These are phyloP conservation scores for Colossoma macropomum DNA, from an alignment of 2,113 vertebrate species.

Conservation along the genomic window DNA sequence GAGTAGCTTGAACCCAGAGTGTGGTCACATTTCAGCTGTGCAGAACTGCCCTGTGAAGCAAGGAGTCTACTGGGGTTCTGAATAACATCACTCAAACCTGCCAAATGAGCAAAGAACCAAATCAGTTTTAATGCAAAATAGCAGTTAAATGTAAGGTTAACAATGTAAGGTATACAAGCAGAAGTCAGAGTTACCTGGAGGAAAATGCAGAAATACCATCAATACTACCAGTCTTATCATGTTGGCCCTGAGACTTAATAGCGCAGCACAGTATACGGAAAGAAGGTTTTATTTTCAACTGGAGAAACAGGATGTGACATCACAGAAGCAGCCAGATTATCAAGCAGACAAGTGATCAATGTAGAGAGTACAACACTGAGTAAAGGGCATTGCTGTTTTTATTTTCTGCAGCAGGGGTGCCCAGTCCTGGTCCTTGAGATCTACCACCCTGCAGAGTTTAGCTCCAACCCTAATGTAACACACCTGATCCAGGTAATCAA, in stretches of 20 bases:
- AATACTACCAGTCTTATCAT: conserved; percentile 32
- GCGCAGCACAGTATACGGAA: not conserved
- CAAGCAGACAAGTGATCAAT: no score
- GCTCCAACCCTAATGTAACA: no score
- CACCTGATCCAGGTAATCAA: no score
- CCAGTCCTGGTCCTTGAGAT: no score
- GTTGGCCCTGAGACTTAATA: not conserved
- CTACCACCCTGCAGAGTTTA: no score
- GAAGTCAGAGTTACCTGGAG: conserved; percentile 17
- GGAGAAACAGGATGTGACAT: conserved; percentile 10
- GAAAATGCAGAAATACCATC: conserved; percentile 22
- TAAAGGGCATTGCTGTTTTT: no score
- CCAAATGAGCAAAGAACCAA: not conserved
- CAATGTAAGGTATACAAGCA: not conserved
- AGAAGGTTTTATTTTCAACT: not conserved
- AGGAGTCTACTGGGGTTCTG: conserved; percentile 43
- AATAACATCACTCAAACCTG: conserved; percentile 22
- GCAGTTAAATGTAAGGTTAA: no score
- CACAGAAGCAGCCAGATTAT: not conserved
- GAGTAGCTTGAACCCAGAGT: fast-evolving
- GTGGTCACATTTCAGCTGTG: conserved; percentile 55
- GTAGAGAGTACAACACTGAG: no score
- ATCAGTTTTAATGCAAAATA: not conserved
- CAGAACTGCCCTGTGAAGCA: not conserved
- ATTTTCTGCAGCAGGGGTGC: no score